A percentile compares a stretch with the other conserved stretches of the same genome.
Evolutionary conservation across 2,113 vertebrate genomes (phyloP).

Genomic region (Malurus cyaneus): DNA sequence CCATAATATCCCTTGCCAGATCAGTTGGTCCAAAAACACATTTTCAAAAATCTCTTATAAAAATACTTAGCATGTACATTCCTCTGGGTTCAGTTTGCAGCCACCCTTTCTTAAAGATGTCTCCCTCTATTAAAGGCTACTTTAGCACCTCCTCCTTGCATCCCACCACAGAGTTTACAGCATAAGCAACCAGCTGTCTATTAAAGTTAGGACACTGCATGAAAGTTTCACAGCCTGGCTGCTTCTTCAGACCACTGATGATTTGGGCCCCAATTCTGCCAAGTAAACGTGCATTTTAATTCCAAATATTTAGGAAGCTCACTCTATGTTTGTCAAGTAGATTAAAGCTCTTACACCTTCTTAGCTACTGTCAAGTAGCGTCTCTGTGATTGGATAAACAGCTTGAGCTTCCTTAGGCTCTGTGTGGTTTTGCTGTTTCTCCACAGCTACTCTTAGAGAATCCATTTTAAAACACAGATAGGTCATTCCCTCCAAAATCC

Average conservation of each 20-base stretch:
- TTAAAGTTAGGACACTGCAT: rapidly evolving
- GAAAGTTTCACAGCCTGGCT: not conserved
- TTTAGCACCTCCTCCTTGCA: not conserved
- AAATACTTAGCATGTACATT: not conserved
- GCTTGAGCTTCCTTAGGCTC: not conserved
- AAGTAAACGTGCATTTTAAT: not conserved
- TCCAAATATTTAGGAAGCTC: not conserved
- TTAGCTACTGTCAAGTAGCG: not conserved
- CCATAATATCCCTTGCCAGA: not conserved
- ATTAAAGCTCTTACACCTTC: not conserved
- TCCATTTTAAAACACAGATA: not conserved
- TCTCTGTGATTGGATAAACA: not conserved
- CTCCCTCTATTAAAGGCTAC: not conserved
- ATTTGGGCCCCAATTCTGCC: not conserved
- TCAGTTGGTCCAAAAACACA: not conserved
- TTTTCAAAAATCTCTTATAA: not conserved
- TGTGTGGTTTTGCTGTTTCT: not conserved
- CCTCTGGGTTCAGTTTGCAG: not conserved
- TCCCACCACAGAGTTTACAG: not conserved
- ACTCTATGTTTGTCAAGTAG: not conserved
- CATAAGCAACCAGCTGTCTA: not conserved
- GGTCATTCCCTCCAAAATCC: not conserved
- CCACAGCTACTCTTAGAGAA: not conserved
- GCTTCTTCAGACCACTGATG: not conserved
- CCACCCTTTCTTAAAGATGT: not conserved